Evolutionary conservation across 2,113 vertebrate genomes (phyloP).

Genomic region (Cebus imitator): DNA sequence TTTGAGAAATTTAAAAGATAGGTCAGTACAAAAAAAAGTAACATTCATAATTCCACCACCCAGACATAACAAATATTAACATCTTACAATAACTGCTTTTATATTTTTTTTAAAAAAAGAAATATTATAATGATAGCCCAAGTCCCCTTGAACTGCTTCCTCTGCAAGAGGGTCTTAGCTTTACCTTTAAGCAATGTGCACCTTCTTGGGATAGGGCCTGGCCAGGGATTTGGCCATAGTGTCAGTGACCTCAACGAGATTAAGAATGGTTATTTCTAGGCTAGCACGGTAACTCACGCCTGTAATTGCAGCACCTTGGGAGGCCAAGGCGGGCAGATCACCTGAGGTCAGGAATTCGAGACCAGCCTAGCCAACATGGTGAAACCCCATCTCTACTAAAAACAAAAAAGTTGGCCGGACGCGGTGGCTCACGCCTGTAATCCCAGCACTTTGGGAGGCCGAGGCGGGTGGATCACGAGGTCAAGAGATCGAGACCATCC

Average conservation of each 20-base stretch:
- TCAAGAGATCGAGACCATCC: too few species aligned
- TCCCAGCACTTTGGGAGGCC: too few species aligned
- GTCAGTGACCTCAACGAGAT: not conserved
- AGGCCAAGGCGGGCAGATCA: too few species aligned
- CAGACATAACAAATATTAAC: constrained; percentile 17
- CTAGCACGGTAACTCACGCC: too few species aligned
- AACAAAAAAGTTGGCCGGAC: too few species aligned
- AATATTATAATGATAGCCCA: not conserved
- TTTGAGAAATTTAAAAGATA: not conserved
- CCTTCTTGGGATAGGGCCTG: not conserved
- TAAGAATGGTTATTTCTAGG: not conserved
- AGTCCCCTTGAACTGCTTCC: not conserved
- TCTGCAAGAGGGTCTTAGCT: not conserved
- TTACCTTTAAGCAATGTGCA: not conserved
- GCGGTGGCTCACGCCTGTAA: too few species aligned
- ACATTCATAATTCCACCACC: not conserved
- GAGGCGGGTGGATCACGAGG: too few species aligned
- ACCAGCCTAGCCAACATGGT: too few species aligned
- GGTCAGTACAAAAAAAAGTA: not conserved
- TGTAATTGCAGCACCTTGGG: too few species aligned
- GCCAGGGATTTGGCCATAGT: not conserved
- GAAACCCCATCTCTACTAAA: too few species aligned
- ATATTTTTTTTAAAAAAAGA: not conserved
- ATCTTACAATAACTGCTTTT: not conserved
- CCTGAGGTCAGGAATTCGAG: too few species aligned